Evolutionary conservation across 2,888 invertebrate genomes (phyloP), one percentile per base, ranked within the genome.

Genomic region (Xanthorhoe spadicearia): DNA sequence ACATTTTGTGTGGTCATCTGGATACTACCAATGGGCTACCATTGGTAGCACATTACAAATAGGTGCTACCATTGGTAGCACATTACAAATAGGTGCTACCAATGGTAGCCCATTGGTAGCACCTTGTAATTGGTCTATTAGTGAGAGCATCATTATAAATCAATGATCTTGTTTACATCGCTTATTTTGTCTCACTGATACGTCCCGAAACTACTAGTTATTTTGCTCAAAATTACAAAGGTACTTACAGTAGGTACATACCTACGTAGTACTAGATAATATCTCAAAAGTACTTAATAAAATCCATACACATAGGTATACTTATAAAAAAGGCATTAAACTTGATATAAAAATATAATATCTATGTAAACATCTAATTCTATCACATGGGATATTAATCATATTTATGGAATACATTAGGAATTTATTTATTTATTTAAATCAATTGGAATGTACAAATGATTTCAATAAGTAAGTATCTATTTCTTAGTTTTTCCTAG

Each of bases 331-430:
- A 55, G 35, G 23, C 43, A 48, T 59, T 54, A 66, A 65, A 58
- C 43, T 43, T n/a, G 38, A 56, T 73, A 73, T 17, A 69, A 71
- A 71, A 71, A 73, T 70, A 71, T 69, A 73, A 69, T 54, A 66
- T 68, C 51, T 71, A 48, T 67, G 43, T 69, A 67, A 53, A 43
- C 13, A 43, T 43, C 38, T 13, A 46, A 43, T 46, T 53, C 17
- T 61, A 64, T 58, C 58, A 64, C 70, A 65, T 69, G 53, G 58
- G 35, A 68, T 61, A 32, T 13, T 23, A 50, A n/a, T 54, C 49
- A 46, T 23, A 59, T 49, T 9, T 32, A 48, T 43, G 56, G n/a
- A 68, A 69, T 65, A 65, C 38, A 63, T 57, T 15, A 62, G 64
- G 69, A 67, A 71, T 67, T n/a, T n/a, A n/a, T n/a, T n/a, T n/a